Base-by-base conservation (phyloP, 2,888 invertebrate species). In the Melitaea athalia region DNA sequence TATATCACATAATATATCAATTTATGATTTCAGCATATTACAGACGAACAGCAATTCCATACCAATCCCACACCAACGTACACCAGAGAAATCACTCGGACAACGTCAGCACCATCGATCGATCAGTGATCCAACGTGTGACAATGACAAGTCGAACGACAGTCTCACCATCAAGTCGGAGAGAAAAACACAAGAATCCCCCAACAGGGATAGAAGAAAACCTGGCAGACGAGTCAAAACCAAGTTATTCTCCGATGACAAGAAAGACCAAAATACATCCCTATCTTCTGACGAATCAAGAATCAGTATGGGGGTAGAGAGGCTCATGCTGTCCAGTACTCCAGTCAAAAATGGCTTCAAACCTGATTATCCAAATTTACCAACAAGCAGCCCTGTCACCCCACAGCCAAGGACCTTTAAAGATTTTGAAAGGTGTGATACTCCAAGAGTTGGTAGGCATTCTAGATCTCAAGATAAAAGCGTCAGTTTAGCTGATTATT, bases 81-180 rank as follows among this genome's bases (percentile, higher is more conserved):
- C 91, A 0, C 91, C 91, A 0, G 91, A 91, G n/a, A 90, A 89
- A 14, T 76, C 86, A 0, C 79, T 85, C 11, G 77, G 83, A 0
- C 77, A 77, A 0, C 77, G 88, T 0, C 88, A 89, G 63, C 91
- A 92, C 66, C 82, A 81, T 4, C 77, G 91, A 0, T 92, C 92
- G 0, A 81, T 85, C 64, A 91, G 91, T 42, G 91, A 91, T 24
- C 91, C 91, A 0, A 90, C 89, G 1, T 88, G 84, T 52, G 89
- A 91, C 65, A 74, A 75, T 63, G 89, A 88, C 31, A 78, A 85
- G 0, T 80, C 80, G 0, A 82, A 79, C 55, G 89, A 90, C 67
- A 85, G 76, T 14, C 78, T 88, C 0, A 72, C 78, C 0, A 83
- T 85, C 14, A 88, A 84, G 74, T 74, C 78, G 5, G 87, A 88